Base-by-base conservation (phyloP, 2,113 vertebrate genomes). In the Apus apus region DNA sequence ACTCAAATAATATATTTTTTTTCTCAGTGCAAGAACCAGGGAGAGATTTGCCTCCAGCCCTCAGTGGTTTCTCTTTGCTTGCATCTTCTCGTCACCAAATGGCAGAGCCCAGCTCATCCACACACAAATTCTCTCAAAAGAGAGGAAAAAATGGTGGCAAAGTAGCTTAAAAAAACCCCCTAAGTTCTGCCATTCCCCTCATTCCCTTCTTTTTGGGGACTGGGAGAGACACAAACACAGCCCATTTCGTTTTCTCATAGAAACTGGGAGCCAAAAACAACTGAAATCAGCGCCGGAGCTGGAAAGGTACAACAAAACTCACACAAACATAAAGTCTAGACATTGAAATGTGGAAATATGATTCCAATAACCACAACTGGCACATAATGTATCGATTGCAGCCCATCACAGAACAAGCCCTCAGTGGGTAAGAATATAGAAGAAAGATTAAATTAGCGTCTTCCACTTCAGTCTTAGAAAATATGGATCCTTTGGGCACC, bases 281-380 rank as follows among this genome's bases (percentile, higher is more conserved):
- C 94, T 93, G 88, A 92, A 95, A 94, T 57, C 53, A 89, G 92
- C 14, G 85, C 94, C 53, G 90, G 92, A 34, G 94, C 88, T 94
- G 95, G 94, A 96, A 94, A 96, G 93, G 96, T 94, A 92, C 90
- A 94, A 88, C 96, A 94, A 80, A 97, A 90, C 75, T 95, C 94
- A 83, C 80, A 95, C 95, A 96, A 96, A 97, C 91, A 96, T 85
- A 2, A 58, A 94, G 95, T 97, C 96, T 96, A 97, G 94, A 96
- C 96, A 97, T 90, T 93, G 93, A 77, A 96, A 96, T 95, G 92
- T 96, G 95, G 95, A 96, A 97, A 96, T 93, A 93, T 84, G 92
- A 96, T 95, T 96, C 94, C 90, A 96, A 92, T 53, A 94, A 96
- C 94, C 93, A 93, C 96, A 96, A 72, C 88, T 95, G 96, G 90